Percentiles rank a stretch among this genome's conserved stretches.
phyloP scores from a whole-genome alignment of 2,113 vertebrate species.

The Mormoops blainvillei region DNA sequence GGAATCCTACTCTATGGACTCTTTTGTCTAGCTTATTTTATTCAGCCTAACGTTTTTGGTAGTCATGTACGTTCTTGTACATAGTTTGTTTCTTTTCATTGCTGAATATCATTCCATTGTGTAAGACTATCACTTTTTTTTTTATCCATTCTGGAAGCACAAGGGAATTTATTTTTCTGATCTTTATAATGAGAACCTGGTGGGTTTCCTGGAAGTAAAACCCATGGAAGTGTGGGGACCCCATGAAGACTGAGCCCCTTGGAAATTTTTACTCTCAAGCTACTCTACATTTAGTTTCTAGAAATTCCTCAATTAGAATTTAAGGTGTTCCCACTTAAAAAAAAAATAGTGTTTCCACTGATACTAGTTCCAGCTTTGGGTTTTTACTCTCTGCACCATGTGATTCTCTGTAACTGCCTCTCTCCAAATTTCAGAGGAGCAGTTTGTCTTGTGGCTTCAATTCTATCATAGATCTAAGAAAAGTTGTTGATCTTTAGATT shows the following conservation, averaged over 20 bases:
- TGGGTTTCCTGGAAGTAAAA: neutral
- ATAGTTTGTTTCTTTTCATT: neutral
- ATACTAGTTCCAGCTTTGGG: neutral
- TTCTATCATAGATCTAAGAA: neutral
- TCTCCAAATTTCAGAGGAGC: neutral
- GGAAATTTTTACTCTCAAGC: neutral
- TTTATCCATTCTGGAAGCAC: neutral
- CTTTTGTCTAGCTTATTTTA: neutral
- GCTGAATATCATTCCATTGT: neutral
- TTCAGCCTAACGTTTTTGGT: neutral
- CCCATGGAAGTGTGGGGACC: neutral
- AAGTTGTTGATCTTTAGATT: neutral
- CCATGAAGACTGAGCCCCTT: neutral
- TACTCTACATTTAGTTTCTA: neutral
- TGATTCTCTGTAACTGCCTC: neutral
- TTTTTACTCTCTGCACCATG: neutral
- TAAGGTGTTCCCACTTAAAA: neutral
- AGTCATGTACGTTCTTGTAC: neutral
- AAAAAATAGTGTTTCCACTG: neutral
- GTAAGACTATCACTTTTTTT: neutral
- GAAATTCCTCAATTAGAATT: neutral
- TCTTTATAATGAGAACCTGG: neutral
- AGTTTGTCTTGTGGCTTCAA: neutral
- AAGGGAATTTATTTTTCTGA: neutral
- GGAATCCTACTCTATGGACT: neutral